These are phyloP conservation scores for Eolophus roseicapilla DNA, from an alignment of 2,113 vertebrate genomes.

Conservation along the genomic window DNA sequence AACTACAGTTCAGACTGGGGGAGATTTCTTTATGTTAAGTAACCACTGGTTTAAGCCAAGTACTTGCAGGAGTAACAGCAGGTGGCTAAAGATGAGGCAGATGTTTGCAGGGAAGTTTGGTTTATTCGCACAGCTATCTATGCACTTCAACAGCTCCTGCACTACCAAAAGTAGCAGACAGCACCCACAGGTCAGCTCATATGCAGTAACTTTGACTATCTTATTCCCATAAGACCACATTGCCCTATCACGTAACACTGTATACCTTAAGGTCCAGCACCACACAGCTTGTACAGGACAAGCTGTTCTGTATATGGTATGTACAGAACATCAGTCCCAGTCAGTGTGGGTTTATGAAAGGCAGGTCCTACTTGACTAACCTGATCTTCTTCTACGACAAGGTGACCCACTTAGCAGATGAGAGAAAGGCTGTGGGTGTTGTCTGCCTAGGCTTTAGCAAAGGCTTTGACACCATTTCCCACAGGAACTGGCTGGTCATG, in stretches of 20 bases:
- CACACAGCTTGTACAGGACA: background rate
- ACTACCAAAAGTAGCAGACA: background rate
- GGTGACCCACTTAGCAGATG: background rate
- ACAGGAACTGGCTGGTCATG: background rate
- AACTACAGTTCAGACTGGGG: background rate
- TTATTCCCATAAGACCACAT: background rate
- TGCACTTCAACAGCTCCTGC: background rate
- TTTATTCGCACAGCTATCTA: background rate
- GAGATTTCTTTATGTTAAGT: background rate
- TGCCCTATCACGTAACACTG: background rate
- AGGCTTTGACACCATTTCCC: background rate
- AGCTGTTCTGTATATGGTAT: background rate
- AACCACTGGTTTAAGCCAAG: background rate
- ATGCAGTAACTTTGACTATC: background rate
- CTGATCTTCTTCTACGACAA: background rate
- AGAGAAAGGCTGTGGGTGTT: background rate
- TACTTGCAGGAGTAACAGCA: background rate
- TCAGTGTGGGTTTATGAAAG: background rate
- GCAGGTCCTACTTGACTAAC: background rate
- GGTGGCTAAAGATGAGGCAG: background rate
- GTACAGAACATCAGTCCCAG: background rate
- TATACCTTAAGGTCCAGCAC: background rate
- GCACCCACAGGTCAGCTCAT: background rate
- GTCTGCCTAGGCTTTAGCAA: background rate
- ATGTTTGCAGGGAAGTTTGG: background rate